Evolutionary conservation across 2,888 invertebrate species (phyloP), one percentile per base, ranked within the genome.

Genomic region (Caenorhabditis panamensis): DNA sequence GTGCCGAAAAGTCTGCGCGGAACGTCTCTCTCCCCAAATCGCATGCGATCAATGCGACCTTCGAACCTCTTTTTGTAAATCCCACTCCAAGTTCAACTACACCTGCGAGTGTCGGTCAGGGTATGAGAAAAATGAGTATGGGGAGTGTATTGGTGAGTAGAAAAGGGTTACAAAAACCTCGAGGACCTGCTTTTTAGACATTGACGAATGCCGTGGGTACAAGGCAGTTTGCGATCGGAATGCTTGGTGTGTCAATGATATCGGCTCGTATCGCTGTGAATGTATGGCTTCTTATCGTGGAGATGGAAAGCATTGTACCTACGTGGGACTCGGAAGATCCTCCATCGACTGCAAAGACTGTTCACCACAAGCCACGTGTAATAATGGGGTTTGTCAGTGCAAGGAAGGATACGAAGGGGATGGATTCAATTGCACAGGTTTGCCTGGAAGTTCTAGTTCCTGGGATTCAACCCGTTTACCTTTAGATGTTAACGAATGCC

Each of bases 401-500:
- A 86, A 86, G 44, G 71, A 86, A 37, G 89, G 89, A 5, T 82
- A 79, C 20, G 73, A 82, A 59, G 89, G 89, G 20, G 88, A 89
- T 79, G 89, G 89, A 20, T 87, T 87, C 73, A 87, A 88, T 53
- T 89, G 89, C 61, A 84, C 87, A 58, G 89, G 88, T 89, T n/a
- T n/a, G n/a, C n/a, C n/a, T n/a, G n/a, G n/a, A n/a, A 18, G 2
- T 16, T 8, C 24, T 28, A 4, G 1, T 28, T 20, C 0, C 8
- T 36, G 18, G 44, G 37, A 18, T 44, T 18, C n/a, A 8, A 20
- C 20, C 26, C 13, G 18, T 63, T 6, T 20, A 1, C 11, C 6
- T 36, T 36, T 18, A 89, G 89, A 90, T 63, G 88, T 89, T 22
- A 87, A 90, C 67, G 90, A 90, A 69, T 90, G 90, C 62, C 67